Conservation (phyloP, 2,113 vertebrate species). For the Chlorodrepanis virens region DNA sequence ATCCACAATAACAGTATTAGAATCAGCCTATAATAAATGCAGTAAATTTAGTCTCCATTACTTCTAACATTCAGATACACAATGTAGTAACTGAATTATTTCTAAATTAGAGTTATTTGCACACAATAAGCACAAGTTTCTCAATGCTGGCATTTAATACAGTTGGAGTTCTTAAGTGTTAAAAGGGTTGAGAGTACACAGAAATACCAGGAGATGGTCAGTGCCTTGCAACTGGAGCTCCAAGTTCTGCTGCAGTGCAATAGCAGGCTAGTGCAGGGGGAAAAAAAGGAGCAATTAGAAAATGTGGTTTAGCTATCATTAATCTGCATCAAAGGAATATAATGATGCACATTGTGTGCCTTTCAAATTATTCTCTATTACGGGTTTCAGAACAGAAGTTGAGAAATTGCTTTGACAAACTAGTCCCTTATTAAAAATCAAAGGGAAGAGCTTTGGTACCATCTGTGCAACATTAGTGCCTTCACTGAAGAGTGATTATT, state of each 20-base stretch:
- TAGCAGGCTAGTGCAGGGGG: conserved; percentile 6
- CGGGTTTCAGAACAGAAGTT: conserved; percentile 73
- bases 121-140: conserved; percentile 2
- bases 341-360: conserved; percentile 75
- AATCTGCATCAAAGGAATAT: conserved; percentile 81
- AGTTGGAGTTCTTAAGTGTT: conserved; percentile 20
- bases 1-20: not conserved
- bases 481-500: conserved; percentile 72
- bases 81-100: not conserved
- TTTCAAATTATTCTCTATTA: conserved; percentile 80
- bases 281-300: conserved; percentile 70
- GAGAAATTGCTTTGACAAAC: conserved; percentile 78
- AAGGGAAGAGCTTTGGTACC: conserved; percentile 75
- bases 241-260: conserved; percentile 33
- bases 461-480: conserved; percentile 77
- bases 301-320: conserved; percentile 73
- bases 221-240: not conserved
- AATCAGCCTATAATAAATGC: not conserved
- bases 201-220: not conserved
- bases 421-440: conserved; percentile 79
- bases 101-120: conserved; percentile 7
- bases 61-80: not conserved
- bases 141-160: not conserved
- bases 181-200: conserved; percentile 3
- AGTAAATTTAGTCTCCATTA: not conserved